A percentile compares a stretch with the other conserved stretches of the same genome.
phyloP scores from a whole-genome alignment of 2,888 invertebrate species.

The Zygaena filipendulae region DNA sequence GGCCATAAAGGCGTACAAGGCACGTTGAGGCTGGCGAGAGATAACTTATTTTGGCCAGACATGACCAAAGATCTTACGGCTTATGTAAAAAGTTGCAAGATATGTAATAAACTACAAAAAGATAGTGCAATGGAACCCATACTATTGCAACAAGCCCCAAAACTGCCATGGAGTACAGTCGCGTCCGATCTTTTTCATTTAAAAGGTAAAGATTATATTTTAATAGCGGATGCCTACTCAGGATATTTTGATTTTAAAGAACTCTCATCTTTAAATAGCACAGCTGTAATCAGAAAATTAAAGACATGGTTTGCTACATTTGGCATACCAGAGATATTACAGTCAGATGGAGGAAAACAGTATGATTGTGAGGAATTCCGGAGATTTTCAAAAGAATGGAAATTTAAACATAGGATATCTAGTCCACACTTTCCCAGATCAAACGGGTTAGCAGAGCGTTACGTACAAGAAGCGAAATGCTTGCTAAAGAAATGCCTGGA shows the following conservation, averaged over 20 bases:
- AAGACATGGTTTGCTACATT: conserved; percentile 5
- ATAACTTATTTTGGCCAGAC: conserved; percentile 3
- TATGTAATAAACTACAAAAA: conserved; percentile 5
- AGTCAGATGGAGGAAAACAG: conserved; percentile 9
- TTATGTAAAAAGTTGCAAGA: conserved; percentile 1
- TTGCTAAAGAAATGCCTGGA: conserved; percentile 2
- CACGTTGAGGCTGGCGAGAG: conserved; percentile 2
- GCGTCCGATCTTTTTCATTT: conserved; percentile 10
- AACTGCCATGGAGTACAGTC: conserved; percentile 8
- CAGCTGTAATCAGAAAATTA: conserved; percentile 1
- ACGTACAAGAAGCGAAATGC: conserved; percentile 10
- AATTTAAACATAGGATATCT: conserved; percentile 9
- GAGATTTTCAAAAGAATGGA: conserved; percentile 8
- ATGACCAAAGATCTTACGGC: conserved; percentile 2
- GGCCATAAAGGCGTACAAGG: conserved; percentile 6
- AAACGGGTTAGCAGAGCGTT: conserved; percentile 10
- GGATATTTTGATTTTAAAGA: conserved; percentile 7
- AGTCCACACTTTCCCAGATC: conserved; percentile 10
- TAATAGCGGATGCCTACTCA: conserved; percentile 8
- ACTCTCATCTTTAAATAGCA: background rate
- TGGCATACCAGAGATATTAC: conserved; percentile 8
- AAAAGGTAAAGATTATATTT: conserved; percentile 3
- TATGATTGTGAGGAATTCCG: conserved; percentile 8
- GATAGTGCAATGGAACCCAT: conserved; percentile 7
- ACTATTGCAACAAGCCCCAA: conserved; percentile 2